Percentiles rank a stretch among this genome's conserved stretches.
Conservation (phyloP, 2,888 invertebrate species). For the Adineta ricciae region DNA sequence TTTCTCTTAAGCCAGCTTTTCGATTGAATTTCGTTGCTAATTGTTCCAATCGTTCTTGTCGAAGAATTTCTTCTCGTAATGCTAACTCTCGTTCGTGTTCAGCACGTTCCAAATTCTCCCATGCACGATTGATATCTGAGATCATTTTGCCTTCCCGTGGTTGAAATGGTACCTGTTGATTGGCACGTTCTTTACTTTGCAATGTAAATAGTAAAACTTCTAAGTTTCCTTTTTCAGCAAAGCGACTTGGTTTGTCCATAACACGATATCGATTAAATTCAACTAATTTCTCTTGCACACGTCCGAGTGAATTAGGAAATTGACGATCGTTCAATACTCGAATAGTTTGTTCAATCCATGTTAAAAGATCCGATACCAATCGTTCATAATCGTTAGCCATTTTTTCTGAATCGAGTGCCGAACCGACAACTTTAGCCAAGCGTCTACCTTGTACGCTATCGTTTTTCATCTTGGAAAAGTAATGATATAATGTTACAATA, state of each 20-base stretch:
- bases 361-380: conserved; percentile 70
- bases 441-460: conserved; percentile 92
- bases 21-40: conserved; percentile 87
- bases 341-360: conserved; percentile 84
- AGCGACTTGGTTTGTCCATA: conserved; percentile 92
- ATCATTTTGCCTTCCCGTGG: conserved; percentile 68
- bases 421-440: conserved; percentile 91
- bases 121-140: conserved; percentile 85
- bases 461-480: conserved; percentile 95
- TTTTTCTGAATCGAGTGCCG: conserved; percentile 85
- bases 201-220: conserved; percentile 87
- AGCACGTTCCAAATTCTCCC: conserved; percentile 80
- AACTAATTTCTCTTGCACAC: conserved; percentile 76
- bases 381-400: conserved; percentile 78
- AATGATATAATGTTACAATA: conserved; percentile 95
- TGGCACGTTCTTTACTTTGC: conserved; percentile 85
- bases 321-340: conserved; percentile 68
- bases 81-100: conserved; percentile 88
- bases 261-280: conserved; percentile 82
- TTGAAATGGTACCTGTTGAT: conserved; percentile 55
- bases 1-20: conserved; percentile 57
- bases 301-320: conserved; percentile 86
- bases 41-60: conserved; percentile 81
- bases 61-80: conserved; percentile 72
- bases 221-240: conserved; percentile 73